phyloP scores from a whole-genome alignment of 2,113 vertebrate species.

The Dermatemys mawii region DNA sequence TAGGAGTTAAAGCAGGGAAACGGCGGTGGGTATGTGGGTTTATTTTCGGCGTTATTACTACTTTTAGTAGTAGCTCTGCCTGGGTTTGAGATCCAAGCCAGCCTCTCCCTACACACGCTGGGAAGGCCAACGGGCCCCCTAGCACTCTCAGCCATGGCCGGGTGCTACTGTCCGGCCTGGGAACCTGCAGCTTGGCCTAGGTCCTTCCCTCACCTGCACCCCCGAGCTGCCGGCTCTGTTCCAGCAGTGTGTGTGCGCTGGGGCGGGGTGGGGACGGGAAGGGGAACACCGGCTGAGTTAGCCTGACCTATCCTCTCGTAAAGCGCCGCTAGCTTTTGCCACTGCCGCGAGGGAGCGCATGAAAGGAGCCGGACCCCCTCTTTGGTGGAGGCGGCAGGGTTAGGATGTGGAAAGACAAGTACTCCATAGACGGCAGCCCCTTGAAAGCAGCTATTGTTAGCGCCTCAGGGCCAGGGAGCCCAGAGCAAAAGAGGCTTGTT shows the following conservation, averaged over 20 bases:
- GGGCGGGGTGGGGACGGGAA: too few relatives aligned
- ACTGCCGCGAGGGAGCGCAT: background rate
- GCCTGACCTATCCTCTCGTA: conserved; percentile 3
- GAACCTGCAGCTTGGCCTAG: background rate
- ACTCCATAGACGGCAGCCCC: conserved; percentile 39
- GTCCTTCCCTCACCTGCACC: background rate
- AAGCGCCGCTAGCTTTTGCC: background rate
- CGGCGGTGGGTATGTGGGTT: too few relatives aligned
- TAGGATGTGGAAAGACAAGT: conserved; percentile 38
- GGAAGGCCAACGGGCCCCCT: background rate
- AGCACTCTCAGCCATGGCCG: background rate
- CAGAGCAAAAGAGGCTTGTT: conserved; percentile 76
- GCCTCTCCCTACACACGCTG: background rate
- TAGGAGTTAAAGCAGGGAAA: too few relatives aligned
- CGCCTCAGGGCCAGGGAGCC: conserved; percentile 63
- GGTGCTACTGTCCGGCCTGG: background rate
- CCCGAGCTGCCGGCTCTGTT: background rate
- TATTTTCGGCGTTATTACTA: too few relatives aligned
- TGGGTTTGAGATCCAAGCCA: background rate
- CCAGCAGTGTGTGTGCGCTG: background rate
- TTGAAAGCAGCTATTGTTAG: conserved; percentile 79
- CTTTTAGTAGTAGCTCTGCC: too few relatives aligned
- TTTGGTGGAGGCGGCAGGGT: background rate
- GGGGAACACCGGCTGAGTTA: background rate
- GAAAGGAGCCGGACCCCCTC: background rate